A percentile compares a stretch with the other conserved stretches of the same genome.
phyloP scores from a whole-genome alignment of 2,113 vertebrate species.

The Melanotaenia duboulayi region DNA sequence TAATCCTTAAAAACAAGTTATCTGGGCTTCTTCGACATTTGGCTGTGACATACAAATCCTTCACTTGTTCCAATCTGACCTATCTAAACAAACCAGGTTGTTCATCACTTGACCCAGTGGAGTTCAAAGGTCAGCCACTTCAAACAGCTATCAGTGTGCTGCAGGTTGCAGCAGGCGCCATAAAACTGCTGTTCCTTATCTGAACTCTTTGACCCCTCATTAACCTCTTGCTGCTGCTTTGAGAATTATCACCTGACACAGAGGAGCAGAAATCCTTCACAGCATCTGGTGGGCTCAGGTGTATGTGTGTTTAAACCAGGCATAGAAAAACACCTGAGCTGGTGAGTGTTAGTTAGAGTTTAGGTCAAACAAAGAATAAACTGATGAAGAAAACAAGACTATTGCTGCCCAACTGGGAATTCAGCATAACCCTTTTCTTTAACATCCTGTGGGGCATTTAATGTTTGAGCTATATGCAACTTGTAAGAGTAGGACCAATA shows the following conservation, averaged over 20 bases:
- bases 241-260: slow-evolving; percentile 72
- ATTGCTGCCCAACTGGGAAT: background rate
- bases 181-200: slow-evolving; percentile 75
- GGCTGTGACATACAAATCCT: slow-evolving; percentile 59
- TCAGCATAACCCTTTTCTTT: background rate
- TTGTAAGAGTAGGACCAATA: too few species aligned
- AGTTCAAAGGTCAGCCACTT: slow-evolving; percentile 75
- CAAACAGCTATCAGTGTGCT: slow-evolving; percentile 79
- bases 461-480: too few species aligned
- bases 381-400: background rate
- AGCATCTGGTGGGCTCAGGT: slow-evolving; percentile 59
- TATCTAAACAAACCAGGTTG: slow-evolving; percentile 68
- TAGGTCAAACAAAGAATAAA: background rate
- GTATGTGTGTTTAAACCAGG: slow-evolving; percentile 21
- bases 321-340: slow-evolving; percentile 37
- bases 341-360: background rate
- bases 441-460: too few species aligned
- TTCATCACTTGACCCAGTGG: slow-evolving; percentile 73
- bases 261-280: slow-evolving; percentile 63
- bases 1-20: slow-evolving; percentile 75
- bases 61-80: slow-evolving; percentile 69
- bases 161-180: slow-evolving; percentile 70
- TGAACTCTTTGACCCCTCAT: slow-evolving; percentile 83
- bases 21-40: slow-evolving; percentile 43
- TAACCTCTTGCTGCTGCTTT: slow-evolving; percentile 67